phyloP scores from a whole-genome alignment of 2,113 vertebrate species.

The sheep (Ovis aries) region ARS-UI_Ramb_v3.0 NC_056068.1:16423501-16424000 shows the following conservation, averaged over 20 bases:
- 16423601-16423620: not conserved
- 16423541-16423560: not conserved
- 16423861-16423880: not conserved
- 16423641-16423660: not conserved
- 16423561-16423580: not conserved
- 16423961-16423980: not conserved
- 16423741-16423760: not conserved
- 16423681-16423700: not conserved
- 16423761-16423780: not conserved
- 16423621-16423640: not conserved
- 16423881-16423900: not conserved
- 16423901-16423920: not conserved
- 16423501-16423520: not conserved
- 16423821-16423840: not conserved
- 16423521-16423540: not conserved
- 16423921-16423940: not conserved
- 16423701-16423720: not conserved
- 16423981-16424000: not conserved
- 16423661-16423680: not conserved
- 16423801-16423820: not conserved
- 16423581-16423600: not conserved
- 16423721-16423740: not conserved
- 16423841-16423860: not conserved
- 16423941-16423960: not conserved
- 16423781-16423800: fast-evolving